Conservation (phyloP, 1,140 invertebrate species). For the Phthorimaea operculella region DNA sequence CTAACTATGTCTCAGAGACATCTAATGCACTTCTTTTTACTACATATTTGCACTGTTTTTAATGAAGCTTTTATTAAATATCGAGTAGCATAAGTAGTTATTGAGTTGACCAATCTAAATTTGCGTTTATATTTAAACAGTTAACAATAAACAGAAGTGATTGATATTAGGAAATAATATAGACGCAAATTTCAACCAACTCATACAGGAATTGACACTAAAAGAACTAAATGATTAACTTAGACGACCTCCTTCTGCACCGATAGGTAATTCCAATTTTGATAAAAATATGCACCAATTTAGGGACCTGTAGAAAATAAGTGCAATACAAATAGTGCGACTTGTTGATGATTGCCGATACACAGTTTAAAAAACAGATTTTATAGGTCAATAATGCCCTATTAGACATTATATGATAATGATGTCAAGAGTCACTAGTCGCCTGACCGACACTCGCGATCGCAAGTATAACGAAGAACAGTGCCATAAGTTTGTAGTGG, state of each 20-base stretch:
- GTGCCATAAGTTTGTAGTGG: slow-evolving; percentile 45
- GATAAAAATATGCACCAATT: slow-evolving; percentile 6
- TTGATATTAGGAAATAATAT: too few species aligned
- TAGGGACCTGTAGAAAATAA: slow-evolving; percentile 7
- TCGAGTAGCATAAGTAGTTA: slow-evolving; percentile 3
- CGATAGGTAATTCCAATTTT: too few species aligned
- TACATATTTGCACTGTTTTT: slow-evolving; percentile 13
- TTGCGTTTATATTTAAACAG: background rate
- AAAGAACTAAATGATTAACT: too few species aligned
- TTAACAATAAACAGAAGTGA: too few species aligned
- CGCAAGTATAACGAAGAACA: slow-evolving; percentile 40
- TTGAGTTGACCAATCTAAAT: background rate
- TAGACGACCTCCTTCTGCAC: too few species aligned
- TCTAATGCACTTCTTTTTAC: slow-evolving; percentile 1
- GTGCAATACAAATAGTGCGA: too few species aligned
- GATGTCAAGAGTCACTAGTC: background rate
- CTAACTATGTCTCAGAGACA: background rate
- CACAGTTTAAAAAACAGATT: too few species aligned
- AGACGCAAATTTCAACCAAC: background rate
- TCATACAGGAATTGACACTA: background rate
- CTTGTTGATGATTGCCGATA: too few species aligned
- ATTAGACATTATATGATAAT: too few species aligned
- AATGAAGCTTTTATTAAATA: slow-evolving; percentile 1
- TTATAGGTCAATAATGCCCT: too few species aligned
- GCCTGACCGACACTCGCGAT: background rate